Base-by-base conservation (phyloP, 2,888 invertebrate species). In the Lydus trimaculatus region DNA sequence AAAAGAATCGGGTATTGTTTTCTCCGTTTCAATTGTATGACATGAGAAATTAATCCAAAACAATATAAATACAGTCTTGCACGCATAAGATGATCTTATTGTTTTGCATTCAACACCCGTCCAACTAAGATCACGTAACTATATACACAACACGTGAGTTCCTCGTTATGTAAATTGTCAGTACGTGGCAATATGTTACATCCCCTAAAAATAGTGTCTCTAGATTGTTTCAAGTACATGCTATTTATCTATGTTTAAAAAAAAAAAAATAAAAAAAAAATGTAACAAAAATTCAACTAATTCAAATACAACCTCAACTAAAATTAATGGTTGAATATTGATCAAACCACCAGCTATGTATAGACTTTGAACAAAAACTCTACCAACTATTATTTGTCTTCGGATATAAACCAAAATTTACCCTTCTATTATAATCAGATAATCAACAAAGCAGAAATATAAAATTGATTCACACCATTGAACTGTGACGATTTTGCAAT, bases 91-190 rank as follows among this genome's bases (percentile, higher is more conserved):
- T 69, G 73, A 78, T 78, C 77, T 76, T 74, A 75, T 77, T 78
- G 77, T 79, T 79, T 75, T 73, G 73, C 74, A 79, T 78, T 77
- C 78, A 67, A 64, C 64, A 43, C 75, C 60, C 77, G 76, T 79
- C 69, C 66, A 61, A 67, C 67, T 72, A 75, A 74, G 76, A 79
- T 76, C 78, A 78, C 79, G 78, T 79, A 77, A 78, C 78, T 78
- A 76, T 74, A 77, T 72, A 78, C 76, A 77, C 72, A 76, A 75
- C 79, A 79, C 79, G 78, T 79, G 73, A 79, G 73, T 73, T 78
- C 71, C 74, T 78, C 79, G 79, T 79, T 79, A 79, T 78, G 78
- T 72, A 78, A 77, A 79, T 77, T 75, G 75, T 78, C 72, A 73
- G 67, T 73, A 78, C 75, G 76, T 75, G 74, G 73, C 72, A 73